Percentiles rank a stretch among this genome's conserved stretches.
Conservation (phyloP, 2,797 vertebrate genomes). For the Ptychadena robeensis region DNA sequence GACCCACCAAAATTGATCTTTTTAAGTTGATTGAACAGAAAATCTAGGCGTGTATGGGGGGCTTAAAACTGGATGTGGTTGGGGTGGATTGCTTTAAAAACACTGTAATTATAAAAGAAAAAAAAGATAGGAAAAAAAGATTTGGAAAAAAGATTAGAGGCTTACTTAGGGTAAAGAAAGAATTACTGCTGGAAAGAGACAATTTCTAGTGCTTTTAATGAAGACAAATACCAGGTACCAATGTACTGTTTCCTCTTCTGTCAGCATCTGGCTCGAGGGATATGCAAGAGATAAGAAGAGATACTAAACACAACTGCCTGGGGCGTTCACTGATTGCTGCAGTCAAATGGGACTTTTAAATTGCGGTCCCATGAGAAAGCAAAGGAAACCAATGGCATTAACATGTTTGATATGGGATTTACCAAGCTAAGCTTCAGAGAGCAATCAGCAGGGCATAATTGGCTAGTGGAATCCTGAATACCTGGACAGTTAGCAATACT, state of each 20-base stretch:
- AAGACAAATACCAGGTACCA: constrained; percentile 59
- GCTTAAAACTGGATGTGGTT: neutral
- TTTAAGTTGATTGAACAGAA: no score
- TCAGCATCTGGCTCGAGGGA: constrained; percentile 52
- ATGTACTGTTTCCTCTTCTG: constrained; percentile 59
- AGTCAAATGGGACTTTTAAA: constrained; percentile 28
- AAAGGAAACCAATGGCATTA: constrained; percentile 42
- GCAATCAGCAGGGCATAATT: constrained; percentile 27
- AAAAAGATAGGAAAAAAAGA: constrained; percentile 16
- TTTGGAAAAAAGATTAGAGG: constrained; percentile 48
- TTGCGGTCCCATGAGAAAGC: constrained; percentile 36
- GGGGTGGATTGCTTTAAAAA: neutral
- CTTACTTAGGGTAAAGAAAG: constrained; percentile 42
- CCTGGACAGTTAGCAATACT: neutral
- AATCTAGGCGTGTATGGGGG: no score
- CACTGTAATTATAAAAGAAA: neutral
- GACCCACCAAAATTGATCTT: no score
- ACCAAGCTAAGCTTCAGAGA: constrained; percentile 3
- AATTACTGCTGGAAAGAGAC: constrained; percentile 36
- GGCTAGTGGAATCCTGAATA: constrained; percentile 3
- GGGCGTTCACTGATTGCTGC: constrained; percentile 40
- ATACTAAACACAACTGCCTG: constrained; percentile 50
- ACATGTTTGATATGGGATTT: constrained; percentile 40
- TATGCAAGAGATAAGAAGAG: constrained; percentile 53
- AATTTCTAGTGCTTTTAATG: constrained; percentile 46